phyloP scores from a whole-genome alignment of 1,140 invertebrate genomes.

The Oreohelix idahoensis region DNA sequence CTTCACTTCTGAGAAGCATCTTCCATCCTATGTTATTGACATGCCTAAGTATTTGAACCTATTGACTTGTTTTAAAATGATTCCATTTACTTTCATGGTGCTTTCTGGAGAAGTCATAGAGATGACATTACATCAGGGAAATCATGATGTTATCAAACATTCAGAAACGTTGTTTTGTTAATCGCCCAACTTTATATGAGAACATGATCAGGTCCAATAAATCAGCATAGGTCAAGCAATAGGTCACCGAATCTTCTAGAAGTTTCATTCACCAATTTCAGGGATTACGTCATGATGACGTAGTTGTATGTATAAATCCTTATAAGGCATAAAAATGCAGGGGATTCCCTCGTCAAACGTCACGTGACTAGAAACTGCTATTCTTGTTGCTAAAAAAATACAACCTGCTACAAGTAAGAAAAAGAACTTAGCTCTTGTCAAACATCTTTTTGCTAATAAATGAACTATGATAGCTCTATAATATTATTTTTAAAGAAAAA shows the following conservation, averaged over 20 bases:
- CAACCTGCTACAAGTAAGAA: background rate
- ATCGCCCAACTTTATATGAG: too few relatives aligned
- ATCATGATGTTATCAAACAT: too few relatives aligned
- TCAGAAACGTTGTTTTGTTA: too few relatives aligned
- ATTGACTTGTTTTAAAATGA: too few relatives aligned
- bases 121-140: too few relatives aligned
- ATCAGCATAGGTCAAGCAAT: too few relatives aligned
- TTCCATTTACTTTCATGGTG: too few relatives aligned
- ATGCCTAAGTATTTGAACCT: too few relatives aligned
- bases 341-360: background rate
- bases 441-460: background rate
- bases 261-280: background rate
- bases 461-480: background rate
- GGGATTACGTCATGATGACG: background rate
- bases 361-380: constrained; percentile 27
- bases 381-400: background rate
- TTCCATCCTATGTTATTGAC: too few relatives aligned
- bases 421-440: background rate
- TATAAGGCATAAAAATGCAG: constrained; percentile 26
- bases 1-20: too few relatives aligned
- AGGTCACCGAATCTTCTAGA: constrained; percentile 1
- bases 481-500: background rate
- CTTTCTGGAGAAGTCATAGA: too few relatives aligned
- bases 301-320: constrained; percentile 13
- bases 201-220: too few relatives aligned